A percentile compares a stretch with the other conserved stretches of the same genome.
Evolutionary conservation across 2,888 invertebrate species (phyloP).

Genomic region (Lacanobia wlatinum): DNA sequence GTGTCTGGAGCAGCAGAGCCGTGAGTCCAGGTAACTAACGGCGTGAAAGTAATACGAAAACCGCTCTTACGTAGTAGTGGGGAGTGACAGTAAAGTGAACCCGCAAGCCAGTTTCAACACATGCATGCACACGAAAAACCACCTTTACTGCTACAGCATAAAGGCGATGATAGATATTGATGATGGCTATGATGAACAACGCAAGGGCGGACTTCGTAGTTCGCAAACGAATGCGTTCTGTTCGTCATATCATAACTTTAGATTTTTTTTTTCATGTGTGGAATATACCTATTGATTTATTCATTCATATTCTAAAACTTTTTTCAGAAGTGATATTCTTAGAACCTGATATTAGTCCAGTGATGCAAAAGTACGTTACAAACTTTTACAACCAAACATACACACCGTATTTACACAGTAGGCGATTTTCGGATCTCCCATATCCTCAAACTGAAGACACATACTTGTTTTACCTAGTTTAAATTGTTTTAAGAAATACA

Average conservation of each 20-base stretch:
- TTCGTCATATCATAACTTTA: background rate
- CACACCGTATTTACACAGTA: no score
- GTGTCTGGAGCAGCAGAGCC: no score
- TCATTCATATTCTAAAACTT: no score
- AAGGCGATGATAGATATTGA: background rate
- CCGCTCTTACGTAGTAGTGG: background rate
- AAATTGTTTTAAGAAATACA: background rate
- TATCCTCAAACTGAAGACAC: background rate
- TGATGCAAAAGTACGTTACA: conserved; percentile 51
- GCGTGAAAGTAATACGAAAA: background rate
- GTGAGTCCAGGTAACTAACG: background rate
- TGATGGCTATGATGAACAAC: background rate
- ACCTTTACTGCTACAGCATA: background rate
- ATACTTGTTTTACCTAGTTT: conserved; percentile 5
- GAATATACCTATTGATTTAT: no score
- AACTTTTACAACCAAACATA: background rate
- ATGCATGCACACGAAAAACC: no score
- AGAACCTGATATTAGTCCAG: conserved; percentile 64
- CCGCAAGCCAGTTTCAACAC: background rate
- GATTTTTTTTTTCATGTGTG: no score
- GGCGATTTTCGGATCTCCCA: background rate
- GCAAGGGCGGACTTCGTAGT: no score
- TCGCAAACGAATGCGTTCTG: no score
- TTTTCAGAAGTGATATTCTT: conserved; percentile 31
- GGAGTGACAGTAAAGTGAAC: background rate